Conservation (phyloP, 2,888 invertebrate genomes). For the Morinoia aosen region DNA sequence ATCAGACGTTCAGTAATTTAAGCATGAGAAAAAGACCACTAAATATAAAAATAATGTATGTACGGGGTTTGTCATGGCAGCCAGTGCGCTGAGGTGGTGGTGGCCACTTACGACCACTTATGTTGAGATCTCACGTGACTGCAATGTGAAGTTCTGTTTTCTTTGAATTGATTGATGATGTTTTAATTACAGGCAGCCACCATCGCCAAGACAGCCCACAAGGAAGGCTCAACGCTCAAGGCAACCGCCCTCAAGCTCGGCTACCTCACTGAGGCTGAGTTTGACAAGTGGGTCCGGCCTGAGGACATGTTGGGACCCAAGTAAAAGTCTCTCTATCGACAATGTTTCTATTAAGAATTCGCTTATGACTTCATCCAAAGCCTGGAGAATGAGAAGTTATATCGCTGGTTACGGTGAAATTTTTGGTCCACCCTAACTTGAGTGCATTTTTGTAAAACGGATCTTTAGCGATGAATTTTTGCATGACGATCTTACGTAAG, state of each 20-base stretch:
- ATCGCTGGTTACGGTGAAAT: neutral
- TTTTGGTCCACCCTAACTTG: neutral
- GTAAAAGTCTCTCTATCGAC: slow-evolving; percentile 60
- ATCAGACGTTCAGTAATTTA: too few species aligned
- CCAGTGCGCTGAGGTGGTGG: too few species aligned
- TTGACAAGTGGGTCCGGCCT: slow-evolving; percentile 91
- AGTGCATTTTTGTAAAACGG: neutral
- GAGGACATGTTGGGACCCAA: slow-evolving; percentile 88
- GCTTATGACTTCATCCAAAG: neutral
- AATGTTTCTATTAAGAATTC: neutral
- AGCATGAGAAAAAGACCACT: neutral
- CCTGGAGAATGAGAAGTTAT: neutral
- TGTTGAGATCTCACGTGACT: neutral
- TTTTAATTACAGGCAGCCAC: slow-evolving; percentile 78
- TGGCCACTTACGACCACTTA: too few species aligned
- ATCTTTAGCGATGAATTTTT: neutral
- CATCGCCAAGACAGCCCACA: slow-evolving; percentile 97
- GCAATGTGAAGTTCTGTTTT: neutral
- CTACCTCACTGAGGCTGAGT: slow-evolving; percentile 83
- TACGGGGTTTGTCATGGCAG: too few species aligned
- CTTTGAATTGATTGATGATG: neutral
- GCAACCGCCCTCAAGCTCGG: slow-evolving; percentile 89
- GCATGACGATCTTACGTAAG: neutral
- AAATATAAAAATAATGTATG: neutral
- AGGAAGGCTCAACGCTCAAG: slow-evolving; percentile 88